Evolutionary conservation across 2,888 invertebrate genomes (phyloP).

Genomic region (Marronus borbonicus): DNA sequence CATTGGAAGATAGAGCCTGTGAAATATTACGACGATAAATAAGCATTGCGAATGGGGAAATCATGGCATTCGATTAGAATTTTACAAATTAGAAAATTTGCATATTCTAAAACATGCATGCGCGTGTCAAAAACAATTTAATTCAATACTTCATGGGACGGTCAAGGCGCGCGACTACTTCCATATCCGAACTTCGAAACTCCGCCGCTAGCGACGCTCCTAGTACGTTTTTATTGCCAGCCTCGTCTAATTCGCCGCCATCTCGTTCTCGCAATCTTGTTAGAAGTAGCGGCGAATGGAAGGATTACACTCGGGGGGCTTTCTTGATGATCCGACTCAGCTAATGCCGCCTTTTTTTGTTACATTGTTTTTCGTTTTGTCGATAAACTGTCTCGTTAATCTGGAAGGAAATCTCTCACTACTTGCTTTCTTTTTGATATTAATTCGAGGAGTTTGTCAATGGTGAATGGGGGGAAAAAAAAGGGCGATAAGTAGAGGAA

Average conservation of each 20-base stretch:
- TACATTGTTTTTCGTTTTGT: slow-evolving; percentile 54
- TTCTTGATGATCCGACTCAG: slow-evolving; percentile 54
- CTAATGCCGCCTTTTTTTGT: slow-evolving; percentile 53
- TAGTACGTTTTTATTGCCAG: slow-evolving; percentile 23
- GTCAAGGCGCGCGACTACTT: neutral
- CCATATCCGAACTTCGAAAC: neutral
- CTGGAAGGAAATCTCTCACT: slow-evolving; percentile 37
- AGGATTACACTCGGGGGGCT: slow-evolving; percentile 53
- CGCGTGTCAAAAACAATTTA: no score
- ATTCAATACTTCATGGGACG: no score
- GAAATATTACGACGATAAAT: no score
- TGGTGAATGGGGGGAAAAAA: neutral
- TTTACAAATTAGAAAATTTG: no score
- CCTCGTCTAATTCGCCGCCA: slow-evolving; percentile 8
- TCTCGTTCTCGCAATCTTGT: slow-evolving; percentile 48
- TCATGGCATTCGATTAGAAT: no score
- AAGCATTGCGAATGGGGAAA: no score
- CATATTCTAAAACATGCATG: no score
- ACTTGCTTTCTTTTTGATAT: slow-evolving; percentile 30
- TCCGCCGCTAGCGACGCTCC: neutral
- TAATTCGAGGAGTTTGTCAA: slow-evolving; percentile 19
- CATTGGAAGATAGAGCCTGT: no score
- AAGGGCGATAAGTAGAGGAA: neutral
- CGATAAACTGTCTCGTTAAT: slow-evolving; percentile 56
- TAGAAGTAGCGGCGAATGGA: slow-evolving; percentile 51